Conservation (phyloP, 2,888 invertebrate species). For the Leucania comma region DNA sequence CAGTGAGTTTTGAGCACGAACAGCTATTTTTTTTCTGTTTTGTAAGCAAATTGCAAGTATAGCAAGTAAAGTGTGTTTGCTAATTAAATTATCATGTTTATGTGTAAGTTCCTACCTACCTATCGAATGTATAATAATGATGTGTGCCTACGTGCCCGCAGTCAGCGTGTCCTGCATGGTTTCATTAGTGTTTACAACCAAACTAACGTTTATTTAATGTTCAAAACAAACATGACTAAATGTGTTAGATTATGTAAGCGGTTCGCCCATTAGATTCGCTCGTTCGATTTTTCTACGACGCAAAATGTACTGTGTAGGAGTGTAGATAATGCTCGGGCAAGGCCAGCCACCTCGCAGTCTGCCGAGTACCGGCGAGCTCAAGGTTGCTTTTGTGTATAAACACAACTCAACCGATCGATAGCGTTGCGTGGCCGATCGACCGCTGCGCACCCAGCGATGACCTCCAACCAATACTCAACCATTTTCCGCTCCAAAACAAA, state of each 20-base stretch:
- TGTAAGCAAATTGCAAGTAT: conserved; percentile 10
- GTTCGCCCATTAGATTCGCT: conserved; percentile 15
- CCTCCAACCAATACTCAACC: conserved; percentile 56
- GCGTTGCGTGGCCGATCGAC: conserved; percentile 49
- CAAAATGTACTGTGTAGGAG: conserved; percentile 66
- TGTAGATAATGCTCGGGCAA: conserved; percentile 69
- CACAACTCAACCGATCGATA: conserved; percentile 69
- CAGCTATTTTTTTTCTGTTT: conserved; percentile 8
- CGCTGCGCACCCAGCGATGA: conserved; percentile 56
- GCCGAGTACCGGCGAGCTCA: conserved; percentile 65
- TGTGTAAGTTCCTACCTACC: background rate
- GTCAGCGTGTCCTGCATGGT: conserved; percentile 1
- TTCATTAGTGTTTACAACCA: conserved; percentile 6
- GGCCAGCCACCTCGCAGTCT: conserved; percentile 76
- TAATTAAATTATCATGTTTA: conserved; percentile 7
- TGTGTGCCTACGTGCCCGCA: conserved; percentile 40
- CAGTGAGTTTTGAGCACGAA: background rate
- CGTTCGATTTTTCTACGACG: conserved; percentile 66
- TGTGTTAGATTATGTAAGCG: conserved; percentile 50
- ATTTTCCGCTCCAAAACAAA: conserved; percentile 63
- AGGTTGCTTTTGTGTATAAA: conserved; percentile 90
- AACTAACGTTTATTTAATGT: conserved; percentile 13
- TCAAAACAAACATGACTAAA: conserved; percentile 40
- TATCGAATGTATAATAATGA: conserved; percentile 15
- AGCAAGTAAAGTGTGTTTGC: background rate